Evolutionary conservation across 2,797 vertebrate species (phyloP), one percentile per base, ranked within the genome.

Genomic region (Pseudochirops corinnae): DNA sequence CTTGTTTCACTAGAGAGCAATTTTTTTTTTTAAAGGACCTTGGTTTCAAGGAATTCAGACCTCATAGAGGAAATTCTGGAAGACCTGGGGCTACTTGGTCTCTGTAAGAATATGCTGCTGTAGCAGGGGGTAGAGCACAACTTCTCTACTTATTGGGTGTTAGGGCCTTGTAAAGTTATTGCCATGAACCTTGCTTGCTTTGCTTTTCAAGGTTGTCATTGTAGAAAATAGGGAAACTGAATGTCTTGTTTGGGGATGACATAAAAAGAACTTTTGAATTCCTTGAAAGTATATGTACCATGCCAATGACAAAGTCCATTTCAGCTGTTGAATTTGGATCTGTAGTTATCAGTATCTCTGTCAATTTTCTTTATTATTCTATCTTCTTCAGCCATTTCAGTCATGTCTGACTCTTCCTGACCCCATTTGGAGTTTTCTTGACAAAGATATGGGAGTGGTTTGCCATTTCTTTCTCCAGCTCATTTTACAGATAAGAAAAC

Each of bases 401-500:
- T n/a, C 87, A 4, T 91, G 39, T 39, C 56, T 39, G 55, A 9
- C 10, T 94, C 95, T 96, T 93, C 50, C 95, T 53, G 39, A 74
- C 29, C 52, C 18, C 24, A 67, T 93, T 93, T 96, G 33, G 95
- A 52, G 90, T 91, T 96, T 46, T 91, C 96, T 93, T 94, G 28
- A 82, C 39, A 46, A 46, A 50, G 21, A 46, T 46, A 46, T 21
- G 46, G 3, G 39, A 87, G n/a, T 87, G 9, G 74, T 87, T 87
- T 46, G 5, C 39, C 39, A 46, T 26, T 87, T 87, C 21, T 39
- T 87, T 50, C 74, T 87, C 39, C 24, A 50, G 18, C 21, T 46
- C n/a, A 87, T 87, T 87, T 87, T 26, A 3, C 21, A 26, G 3
- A 87, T 87, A 39, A 87, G 74, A 21, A 87, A 46, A 87, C 39